phyloP scores from a whole-genome alignment of 1,140 invertebrate species.

The Calliopsis andreniformis region DNA sequence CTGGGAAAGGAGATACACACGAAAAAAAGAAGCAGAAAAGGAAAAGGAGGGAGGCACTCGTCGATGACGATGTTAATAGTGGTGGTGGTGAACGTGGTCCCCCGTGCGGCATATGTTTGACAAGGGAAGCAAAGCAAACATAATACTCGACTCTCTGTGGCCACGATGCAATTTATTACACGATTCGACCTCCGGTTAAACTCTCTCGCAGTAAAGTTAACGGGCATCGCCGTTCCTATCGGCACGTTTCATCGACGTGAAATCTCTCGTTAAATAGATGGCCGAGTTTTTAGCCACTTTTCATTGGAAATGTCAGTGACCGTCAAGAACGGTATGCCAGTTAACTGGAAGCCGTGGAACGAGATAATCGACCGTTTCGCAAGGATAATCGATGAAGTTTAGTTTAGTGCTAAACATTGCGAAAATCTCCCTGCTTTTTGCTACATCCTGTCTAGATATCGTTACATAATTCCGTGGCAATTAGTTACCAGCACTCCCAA shows the following conservation, averaged over 20 bases:
- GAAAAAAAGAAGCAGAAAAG: conserved; percentile 15
- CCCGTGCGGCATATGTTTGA: conserved; percentile 64
- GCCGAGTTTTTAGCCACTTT: conserved; percentile 33
- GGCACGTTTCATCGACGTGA: conserved; percentile 44
- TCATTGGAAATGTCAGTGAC: conserved; percentile 33
- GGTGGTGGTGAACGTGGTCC: conserved; percentile 27
- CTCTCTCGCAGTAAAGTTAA: conserved; percentile 49
- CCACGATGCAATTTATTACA: conserved; percentile 66
- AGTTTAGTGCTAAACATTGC: conserved; percentile 7
- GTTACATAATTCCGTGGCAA: neutral
- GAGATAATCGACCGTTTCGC: conserved; percentile 42
- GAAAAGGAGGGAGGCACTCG: neutral
- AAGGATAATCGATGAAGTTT: conserved; percentile 12
- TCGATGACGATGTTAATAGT: conserved; percentile 20
- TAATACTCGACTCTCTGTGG: conserved; percentile 52
- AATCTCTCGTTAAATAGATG: conserved; percentile 39
- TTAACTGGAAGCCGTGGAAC: conserved; percentile 25
- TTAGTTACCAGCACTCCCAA: neutral
- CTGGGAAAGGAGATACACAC: conserved; percentile 25
- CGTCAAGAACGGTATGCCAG: neutral
- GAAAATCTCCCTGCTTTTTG: conserved; percentile 8
- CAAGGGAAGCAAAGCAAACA: conserved; percentile 64
- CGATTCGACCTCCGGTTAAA: conserved; percentile 64
- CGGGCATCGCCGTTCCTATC: conserved; percentile 37
- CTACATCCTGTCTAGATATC: neutral